A percentile compares a stretch with the other conserved stretches of the same genome.
Conservation (phyloP, 2,113 vertebrate species). For the Recurvirostra avosetta region DNA sequence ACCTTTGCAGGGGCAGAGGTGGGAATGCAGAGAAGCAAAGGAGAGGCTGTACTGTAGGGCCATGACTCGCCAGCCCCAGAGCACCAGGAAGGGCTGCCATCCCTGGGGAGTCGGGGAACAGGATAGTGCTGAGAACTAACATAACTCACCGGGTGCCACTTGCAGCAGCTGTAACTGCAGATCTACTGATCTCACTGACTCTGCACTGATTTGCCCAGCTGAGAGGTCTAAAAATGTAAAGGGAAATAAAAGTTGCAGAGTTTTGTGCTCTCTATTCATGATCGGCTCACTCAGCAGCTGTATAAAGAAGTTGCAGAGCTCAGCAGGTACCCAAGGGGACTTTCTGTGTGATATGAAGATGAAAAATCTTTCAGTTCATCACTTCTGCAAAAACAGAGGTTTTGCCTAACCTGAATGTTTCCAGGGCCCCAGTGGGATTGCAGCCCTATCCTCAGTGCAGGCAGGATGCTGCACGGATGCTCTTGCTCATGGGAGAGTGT, state of each 20-base stretch:
- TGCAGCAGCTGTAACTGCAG: background rate
- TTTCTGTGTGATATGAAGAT: background rate
- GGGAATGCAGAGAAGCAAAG: background rate
- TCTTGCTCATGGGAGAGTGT: background rate
- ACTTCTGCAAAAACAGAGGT: background rate
- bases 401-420: background rate
- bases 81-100: background rate
- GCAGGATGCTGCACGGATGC: background rate
- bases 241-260: background rate
- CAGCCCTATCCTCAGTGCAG: background rate
- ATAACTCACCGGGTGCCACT: background rate
- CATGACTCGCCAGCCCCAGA: background rate
- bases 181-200: background rate
- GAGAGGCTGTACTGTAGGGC: background rate
- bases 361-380: background rate
- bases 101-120: accelerated
- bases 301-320: background rate
- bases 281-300: background rate
- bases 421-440: background rate
- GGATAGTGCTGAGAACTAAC: background rate
- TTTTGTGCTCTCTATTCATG: background rate
- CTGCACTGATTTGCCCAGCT: background rate
- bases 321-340: background rate
- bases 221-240: background rate
- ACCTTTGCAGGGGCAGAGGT: background rate